These are phyloP conservation scores for Eupeodes corollae DNA, from an alignment of 1,140 invertebrate genomes.

Conservation along the genomic window DNA sequence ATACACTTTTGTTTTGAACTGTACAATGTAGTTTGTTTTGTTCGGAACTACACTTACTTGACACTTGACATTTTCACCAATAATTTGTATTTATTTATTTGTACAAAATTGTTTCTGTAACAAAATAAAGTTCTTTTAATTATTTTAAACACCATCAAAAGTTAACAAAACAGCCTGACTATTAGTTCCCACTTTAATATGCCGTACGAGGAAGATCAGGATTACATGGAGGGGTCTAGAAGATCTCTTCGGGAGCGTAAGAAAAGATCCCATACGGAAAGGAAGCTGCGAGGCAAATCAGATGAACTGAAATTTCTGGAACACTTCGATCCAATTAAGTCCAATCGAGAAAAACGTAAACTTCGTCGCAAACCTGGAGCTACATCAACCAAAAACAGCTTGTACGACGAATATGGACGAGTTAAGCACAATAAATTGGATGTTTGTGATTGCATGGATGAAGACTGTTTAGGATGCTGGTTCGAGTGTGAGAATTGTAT, in stretches of 20 bases:
- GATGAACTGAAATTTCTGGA: conserved; percentile 15
- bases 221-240: background rate
- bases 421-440: conserved; percentile 20
- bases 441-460: conserved; percentile 29
- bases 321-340: conserved; percentile 24
- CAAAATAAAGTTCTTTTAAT: no score
- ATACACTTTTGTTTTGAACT: no score
- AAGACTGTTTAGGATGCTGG: conserved; percentile 26
- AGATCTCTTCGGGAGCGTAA: conserved; percentile 10
- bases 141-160: no score
- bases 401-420: conserved; percentile 26
- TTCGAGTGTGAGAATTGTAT: conserved; percentile 21
- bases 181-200: no score
- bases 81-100: no score
- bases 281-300: conserved; percentile 1
- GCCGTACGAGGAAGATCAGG: no score
- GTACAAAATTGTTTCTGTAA: no score
- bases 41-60: no score
- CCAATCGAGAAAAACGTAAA: conserved; percentile 20
- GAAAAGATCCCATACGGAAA: conserved; percentile 6
- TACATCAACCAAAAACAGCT: background rate
- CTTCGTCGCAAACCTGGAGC: conserved; percentile 10
- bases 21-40: no score
- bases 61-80: no score
- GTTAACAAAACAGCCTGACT: no score